Conservation (phyloP, 2,888 invertebrate species). For the Pharmacophagus antenor region DNA sequence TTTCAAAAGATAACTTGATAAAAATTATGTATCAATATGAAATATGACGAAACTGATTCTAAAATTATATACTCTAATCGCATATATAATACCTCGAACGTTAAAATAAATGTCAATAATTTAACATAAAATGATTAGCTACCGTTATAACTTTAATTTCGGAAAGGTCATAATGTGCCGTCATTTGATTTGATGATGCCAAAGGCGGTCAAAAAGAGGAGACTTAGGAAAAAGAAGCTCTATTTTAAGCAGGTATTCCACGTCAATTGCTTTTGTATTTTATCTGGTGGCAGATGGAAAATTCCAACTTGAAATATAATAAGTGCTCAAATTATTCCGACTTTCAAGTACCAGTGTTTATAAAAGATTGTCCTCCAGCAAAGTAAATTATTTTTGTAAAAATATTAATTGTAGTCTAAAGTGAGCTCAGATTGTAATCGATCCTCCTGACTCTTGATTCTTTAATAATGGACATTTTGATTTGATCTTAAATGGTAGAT, state of each 20-base stretch:
- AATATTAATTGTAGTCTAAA: too few relatives aligned
- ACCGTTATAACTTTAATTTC: slow-evolving; percentile 22
- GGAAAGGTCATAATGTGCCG: slow-evolving; percentile 9
- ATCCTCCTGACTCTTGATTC: slow-evolving; percentile 15
- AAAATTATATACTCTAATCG: background rate
- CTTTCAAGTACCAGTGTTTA: slow-evolving; percentile 28
- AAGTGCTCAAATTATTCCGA: slow-evolving; percentile 27
- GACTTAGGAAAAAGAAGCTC: slow-evolving; percentile 21
- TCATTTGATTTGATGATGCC: slow-evolving; percentile 28
- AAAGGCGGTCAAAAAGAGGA: slow-evolving; percentile 18
- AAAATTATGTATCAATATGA: background rate
- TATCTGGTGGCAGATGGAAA: slow-evolving; percentile 16
- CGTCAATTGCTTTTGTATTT: slow-evolving; percentile 26
- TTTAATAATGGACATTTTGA: too few relatives aligned
- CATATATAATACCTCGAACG: background rate
- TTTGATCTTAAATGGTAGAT: background rate
- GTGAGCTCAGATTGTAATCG: slow-evolving; percentile 5
- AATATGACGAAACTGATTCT: background rate
- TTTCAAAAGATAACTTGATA: background rate
- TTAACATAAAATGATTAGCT: slow-evolving; percentile 2
- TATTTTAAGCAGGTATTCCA: slow-evolving; percentile 30
- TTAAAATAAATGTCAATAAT: background rate
- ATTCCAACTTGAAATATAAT: slow-evolving; percentile 22
- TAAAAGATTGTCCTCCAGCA: slow-evolving; percentile 25
- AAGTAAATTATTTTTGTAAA: slow-evolving; percentile 17